Conservation (phyloP, 1,140 invertebrate genomes). For the Maniola jurtina region DNA sequence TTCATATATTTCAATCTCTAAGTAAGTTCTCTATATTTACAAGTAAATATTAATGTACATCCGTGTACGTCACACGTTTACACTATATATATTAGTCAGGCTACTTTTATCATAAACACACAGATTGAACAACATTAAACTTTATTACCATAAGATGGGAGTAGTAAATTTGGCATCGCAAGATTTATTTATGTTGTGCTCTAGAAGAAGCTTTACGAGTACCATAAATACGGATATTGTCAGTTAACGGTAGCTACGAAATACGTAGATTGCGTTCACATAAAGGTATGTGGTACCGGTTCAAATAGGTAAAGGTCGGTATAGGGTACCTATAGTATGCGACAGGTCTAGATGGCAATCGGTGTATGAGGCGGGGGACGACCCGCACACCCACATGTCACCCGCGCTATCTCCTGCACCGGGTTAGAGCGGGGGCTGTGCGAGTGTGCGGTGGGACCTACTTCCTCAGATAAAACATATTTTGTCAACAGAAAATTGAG, state of each 20-base stretch:
- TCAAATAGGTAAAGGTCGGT: neutral
- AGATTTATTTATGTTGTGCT: conserved; percentile 11
- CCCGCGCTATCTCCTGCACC: too few relatives aligned
- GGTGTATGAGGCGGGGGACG: too few relatives aligned
- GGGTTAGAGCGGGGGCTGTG: too few relatives aligned
- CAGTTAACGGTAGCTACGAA: conserved; percentile 7
- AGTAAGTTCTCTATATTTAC: too few relatives aligned
- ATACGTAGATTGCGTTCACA: conserved; percentile 1
- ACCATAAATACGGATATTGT: conserved; percentile 12
- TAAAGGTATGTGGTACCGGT: neutral
- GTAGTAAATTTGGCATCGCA: conserved; percentile 4
- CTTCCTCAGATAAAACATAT: neutral
- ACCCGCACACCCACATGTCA: too few relatives aligned
- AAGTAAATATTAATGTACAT: too few relatives aligned
- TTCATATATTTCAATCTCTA: too few relatives aligned
- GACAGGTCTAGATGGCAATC: too few relatives aligned
- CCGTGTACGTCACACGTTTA: too few relatives aligned
- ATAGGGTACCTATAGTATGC: neutral
- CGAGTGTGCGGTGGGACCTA: too few relatives aligned
- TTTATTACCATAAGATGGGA: conserved; percentile 6
- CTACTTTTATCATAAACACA: neutral
- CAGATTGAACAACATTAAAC: conserved; percentile 2
- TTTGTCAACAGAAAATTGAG: neutral
- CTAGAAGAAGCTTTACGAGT: conserved; percentile 8
- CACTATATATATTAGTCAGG: too few relatives aligned